Evolutionary conservation across 2,888 invertebrate species (phyloP), one percentile per base, ranked within the genome.

Genomic region (Aquatica leii): DNA sequence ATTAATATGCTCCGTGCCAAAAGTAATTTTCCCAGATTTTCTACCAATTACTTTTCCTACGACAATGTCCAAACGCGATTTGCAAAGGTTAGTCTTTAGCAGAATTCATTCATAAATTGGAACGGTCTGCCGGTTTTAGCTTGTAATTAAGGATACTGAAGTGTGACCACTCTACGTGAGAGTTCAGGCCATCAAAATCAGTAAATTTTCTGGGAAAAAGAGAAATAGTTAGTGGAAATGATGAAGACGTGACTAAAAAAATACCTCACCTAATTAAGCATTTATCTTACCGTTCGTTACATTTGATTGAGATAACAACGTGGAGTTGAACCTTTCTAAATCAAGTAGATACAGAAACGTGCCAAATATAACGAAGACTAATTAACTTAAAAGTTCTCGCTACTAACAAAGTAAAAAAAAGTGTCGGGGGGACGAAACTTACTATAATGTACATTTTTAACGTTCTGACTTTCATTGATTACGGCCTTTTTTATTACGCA

Each of bases 211-310:
- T 6, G 12, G 2, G 12, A 21, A 49, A 20, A 21, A 12, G n/a
- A n/a, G n/a, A n/a, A n/a, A n/a, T n/a, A n/a, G n/a, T n/a, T n/a
- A 34, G 49, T 34, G n/a, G 24, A 50, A 57, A 43, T 18, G 52
- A 46, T 24, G 50, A 48, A 40, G 37, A 50, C 50, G 58, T 48
- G 63, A 62, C 66, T 56, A 67, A 68, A 70, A 70, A 68, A 64
- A 54, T 65, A 63, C 66, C 69, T 75, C 74, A 72, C 71, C 72
- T 76, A 76, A 76, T 75, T 75, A 74, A 73, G 73, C 73, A 72
- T 74, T 74, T 75, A 74, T 71, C 73, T 73, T 69, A 72, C 62
- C 67, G 69, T 72, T 71, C 69, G 70, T 72, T 73, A 71, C 71
- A 69, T 66, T 72, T 70, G 70, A 72, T 71, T 70, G 72, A 73